Conservation (phyloP, 1,140 invertebrate genomes). For the Pectinophora gossypiella region DNA sequence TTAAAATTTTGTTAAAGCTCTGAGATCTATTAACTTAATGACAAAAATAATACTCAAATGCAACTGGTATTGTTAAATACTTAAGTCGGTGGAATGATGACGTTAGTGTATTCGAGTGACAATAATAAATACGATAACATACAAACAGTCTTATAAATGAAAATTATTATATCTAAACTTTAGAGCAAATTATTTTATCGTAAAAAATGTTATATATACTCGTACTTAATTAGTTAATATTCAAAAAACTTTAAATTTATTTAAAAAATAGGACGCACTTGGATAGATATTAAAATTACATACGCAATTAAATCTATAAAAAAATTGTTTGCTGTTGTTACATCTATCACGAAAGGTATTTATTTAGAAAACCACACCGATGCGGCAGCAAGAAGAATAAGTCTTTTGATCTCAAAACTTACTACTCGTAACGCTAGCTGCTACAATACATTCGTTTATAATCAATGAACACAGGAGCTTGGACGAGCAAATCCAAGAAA, state of each 20-base stretch:
- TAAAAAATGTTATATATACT: slow-evolving; percentile 34
- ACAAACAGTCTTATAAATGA: slow-evolving; percentile 60
- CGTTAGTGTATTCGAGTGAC: slow-evolving; percentile 45
- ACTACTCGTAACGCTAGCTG: slow-evolving; percentile 1
- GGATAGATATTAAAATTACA: slow-evolving; percentile 25
- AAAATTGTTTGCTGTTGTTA: slow-evolving; percentile 22
- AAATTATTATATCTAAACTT: slow-evolving; percentile 35
- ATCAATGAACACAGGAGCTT: slow-evolving; percentile 63
- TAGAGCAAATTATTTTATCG: slow-evolving; percentile 30
- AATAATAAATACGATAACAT: slow-evolving; percentile 47
- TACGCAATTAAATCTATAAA: slow-evolving; percentile 25
- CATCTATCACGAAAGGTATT: slow-evolving; percentile 18
- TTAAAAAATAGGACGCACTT: slow-evolving; percentile 42
- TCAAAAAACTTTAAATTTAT: slow-evolving; percentile 35
- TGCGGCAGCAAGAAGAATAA: slow-evolving; percentile 21
- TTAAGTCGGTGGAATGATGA: slow-evolving; percentile 68
- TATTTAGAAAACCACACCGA: too few relatives aligned
- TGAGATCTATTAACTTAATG: slow-evolving; percentile 25
- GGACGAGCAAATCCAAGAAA: slow-evolving; percentile 43
- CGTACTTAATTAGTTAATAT: slow-evolving; percentile 15
- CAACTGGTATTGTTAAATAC: slow-evolving; percentile 48
- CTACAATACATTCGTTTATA: slow-evolving; percentile 21
- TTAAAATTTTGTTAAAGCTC: slow-evolving; percentile 31
- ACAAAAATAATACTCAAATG: slow-evolving; percentile 50
- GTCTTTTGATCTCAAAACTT: slow-evolving; percentile 24